Conservation (phyloP, 2,113 vertebrate genomes). For the Hippolais icterina region DNA sequence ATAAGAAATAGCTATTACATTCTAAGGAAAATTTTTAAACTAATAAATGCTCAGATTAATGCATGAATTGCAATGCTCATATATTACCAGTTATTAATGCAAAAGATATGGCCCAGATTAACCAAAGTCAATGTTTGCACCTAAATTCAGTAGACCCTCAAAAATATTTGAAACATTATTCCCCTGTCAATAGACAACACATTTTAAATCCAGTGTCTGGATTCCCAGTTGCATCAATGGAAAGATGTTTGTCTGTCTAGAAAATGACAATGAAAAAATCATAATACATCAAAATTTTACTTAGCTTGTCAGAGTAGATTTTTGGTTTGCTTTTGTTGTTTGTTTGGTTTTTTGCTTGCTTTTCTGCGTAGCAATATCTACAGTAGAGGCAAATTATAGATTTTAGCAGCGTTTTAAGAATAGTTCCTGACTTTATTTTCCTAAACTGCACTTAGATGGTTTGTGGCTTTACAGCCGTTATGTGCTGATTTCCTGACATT, state of each 20-base stretch:
- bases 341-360: neutral
- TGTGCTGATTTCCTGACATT: neutral
- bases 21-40: neutral
- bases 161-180: neutral
- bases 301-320: fast-evolving
- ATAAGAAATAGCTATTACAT: neutral
- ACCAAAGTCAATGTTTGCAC: neutral
- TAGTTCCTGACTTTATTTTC: neutral
- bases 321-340: neutral
- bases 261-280: neutral
- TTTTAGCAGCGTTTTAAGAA: neutral
- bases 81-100: neutral
- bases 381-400: neutral
- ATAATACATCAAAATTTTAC: neutral
- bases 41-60: neutral
- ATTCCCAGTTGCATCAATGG: neutral
- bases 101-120: neutral
- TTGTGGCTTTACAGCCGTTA: neutral
- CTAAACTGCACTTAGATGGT: neutral
- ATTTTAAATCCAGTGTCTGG: neutral
- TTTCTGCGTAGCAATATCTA: neutral
- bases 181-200: neutral
- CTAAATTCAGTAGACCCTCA: neutral
- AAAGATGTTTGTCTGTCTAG: neutral
- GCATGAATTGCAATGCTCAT: neutral